These are phyloP conservation scores for Eledona agricola DNA, from an alignment of 2,888 invertebrate genomes.

Conservation along the genomic window DNA sequence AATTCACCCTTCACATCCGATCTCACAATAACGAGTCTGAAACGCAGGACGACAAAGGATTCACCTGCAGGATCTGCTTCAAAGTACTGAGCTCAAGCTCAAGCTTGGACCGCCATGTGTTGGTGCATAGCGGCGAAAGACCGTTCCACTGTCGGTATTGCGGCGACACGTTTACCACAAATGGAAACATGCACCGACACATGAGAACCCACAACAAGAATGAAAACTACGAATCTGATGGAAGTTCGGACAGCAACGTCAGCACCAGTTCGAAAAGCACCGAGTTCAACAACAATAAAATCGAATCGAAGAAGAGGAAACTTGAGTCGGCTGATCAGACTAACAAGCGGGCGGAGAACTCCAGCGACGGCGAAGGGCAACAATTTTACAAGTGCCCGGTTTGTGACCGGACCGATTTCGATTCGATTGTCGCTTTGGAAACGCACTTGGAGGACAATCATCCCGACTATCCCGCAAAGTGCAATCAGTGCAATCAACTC, in stretches of 20 bases:
- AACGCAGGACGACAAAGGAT: slow-evolving; percentile 62
- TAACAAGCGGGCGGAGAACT: slow-evolving; percentile 30
- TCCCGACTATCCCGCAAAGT: slow-evolving; percentile 73
- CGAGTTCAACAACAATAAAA: slow-evolving; percentile 60
- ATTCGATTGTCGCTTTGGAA: slow-evolving; percentile 68
- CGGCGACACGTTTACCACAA: slow-evolving; percentile 83
- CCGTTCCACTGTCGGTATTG: slow-evolving; percentile 83
- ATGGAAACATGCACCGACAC: slow-evolving; percentile 87
- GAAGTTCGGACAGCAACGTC: slow-evolving; percentile 64
- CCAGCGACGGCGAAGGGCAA: slow-evolving; percentile 28
- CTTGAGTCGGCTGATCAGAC: slow-evolving; percentile 41
- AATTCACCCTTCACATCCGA: slow-evolving; percentile 75
- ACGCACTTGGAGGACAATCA: slow-evolving; percentile 74
- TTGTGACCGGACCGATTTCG: slow-evolving; percentile 71
- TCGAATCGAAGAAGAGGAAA: slow-evolving; percentile 59
- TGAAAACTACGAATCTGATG: slow-evolving; percentile 70
- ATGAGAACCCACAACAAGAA: slow-evolving; percentile 74
- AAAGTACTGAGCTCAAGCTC: slow-evolving; percentile 81
- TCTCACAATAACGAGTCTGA: slow-evolving; percentile 69
- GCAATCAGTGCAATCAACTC: slow-evolving; percentile 74
- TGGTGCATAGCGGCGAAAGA: slow-evolving; percentile 82
- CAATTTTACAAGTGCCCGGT: slow-evolving; percentile 67
- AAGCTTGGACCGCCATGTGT: slow-evolving; percentile 80
- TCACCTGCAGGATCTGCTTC: slow-evolving; percentile 72
- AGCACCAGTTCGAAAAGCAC: slow-evolving; percentile 57